Evolutionary conservation across 2,797 vertebrate species (phyloP).

Genomic region (Danio tinwini): DNA sequence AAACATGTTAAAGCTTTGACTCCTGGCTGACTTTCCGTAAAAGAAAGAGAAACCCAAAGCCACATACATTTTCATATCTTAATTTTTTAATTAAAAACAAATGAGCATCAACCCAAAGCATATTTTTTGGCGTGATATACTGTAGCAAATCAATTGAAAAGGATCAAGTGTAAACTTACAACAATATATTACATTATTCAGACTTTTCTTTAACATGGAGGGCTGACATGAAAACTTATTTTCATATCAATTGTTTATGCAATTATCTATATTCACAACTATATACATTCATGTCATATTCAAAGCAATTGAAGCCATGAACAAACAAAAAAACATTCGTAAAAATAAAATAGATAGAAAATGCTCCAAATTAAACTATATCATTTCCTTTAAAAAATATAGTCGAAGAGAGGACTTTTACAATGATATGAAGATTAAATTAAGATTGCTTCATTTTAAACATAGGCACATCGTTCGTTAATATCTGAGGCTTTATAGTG

Average conservation of each 20-base stretch:
- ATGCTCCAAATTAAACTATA: slow-evolving; percentile 68
- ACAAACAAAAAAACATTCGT: slow-evolving; percentile 62
- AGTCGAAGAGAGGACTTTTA: slow-evolving; percentile 68
- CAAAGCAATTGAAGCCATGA: slow-evolving; percentile 69
- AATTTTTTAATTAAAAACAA: slow-evolving; percentile 81
- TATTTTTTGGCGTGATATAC: slow-evolving; percentile 68
- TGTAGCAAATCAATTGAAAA: slow-evolving; percentile 77
- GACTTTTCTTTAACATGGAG: slow-evolving; percentile 61
- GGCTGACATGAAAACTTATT: slow-evolving; percentile 74
- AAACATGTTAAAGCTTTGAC: background rate
- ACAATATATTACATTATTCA: slow-evolving; percentile 68
- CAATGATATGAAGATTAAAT: slow-evolving; percentile 78
- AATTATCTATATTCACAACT: slow-evolving; percentile 81
- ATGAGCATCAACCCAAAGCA: slow-evolving; percentile 74
- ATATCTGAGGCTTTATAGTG: slow-evolving; percentile 71
- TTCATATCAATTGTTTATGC: slow-evolving; percentile 67
- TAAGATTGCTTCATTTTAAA: slow-evolving; percentile 80
- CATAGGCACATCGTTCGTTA: slow-evolving; percentile 81
- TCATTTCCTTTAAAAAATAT: slow-evolving; percentile 78
- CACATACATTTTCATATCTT: slow-evolving; percentile 24
- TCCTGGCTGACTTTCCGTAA: slow-evolving; percentile 12
- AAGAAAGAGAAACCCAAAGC: slow-evolving; percentile 18
- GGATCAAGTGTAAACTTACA: slow-evolving; percentile 69
- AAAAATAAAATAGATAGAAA: slow-evolving; percentile 56
- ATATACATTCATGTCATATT: slow-evolving; percentile 82